Conservation (phyloP, 2,797 vertebrate genomes). For the Aratinga solstitialis region DNA sequence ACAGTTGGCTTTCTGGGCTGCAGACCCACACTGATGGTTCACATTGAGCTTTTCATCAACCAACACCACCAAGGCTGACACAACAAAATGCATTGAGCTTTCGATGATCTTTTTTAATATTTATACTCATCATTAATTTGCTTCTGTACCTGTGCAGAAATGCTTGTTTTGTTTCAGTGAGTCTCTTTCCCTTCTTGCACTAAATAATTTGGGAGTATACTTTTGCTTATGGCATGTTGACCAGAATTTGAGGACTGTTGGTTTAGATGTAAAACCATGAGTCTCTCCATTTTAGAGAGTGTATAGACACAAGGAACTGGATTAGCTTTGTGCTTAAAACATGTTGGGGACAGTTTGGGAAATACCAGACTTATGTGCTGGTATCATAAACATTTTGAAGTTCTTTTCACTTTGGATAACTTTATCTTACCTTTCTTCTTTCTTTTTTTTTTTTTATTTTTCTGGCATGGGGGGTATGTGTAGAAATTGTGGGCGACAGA, state of each 20-base stretch:
- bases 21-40: background rate
- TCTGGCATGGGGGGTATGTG: rapidly evolving
- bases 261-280: background rate
- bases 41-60: background rate
- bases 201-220: background rate
- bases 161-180: background rate
- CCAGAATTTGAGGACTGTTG: background rate
- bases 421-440: background rate
- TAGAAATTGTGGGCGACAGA: background rate
- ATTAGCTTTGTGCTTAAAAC: background rate
- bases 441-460: background rate
- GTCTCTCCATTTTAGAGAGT: background rate
- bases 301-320: background rate
- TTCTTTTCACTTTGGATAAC: background rate
- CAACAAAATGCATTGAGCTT: background rate
- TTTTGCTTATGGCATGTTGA: background rate
- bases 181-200: background rate
- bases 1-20: background rate
- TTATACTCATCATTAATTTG: background rate
- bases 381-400: background rate
- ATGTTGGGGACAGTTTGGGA: background rate
- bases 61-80: background rate
- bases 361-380: background rate
- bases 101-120: background rate
- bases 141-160: background rate